phyloP scores from a whole-genome alignment of 2,797 vertebrate genomes.

The Hephaestus fuliginosus region DNA sequence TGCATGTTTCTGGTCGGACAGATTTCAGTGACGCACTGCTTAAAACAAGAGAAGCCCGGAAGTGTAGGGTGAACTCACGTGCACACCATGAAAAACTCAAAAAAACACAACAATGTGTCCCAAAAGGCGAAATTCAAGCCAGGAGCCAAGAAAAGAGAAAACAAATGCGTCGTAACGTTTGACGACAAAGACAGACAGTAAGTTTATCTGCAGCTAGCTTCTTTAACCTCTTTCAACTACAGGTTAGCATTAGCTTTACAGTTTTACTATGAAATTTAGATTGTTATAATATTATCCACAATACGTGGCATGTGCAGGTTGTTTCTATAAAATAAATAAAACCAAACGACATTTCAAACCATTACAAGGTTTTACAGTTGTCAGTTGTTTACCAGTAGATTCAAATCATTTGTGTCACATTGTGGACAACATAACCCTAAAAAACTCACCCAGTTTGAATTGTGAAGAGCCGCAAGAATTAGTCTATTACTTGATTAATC shows the following conservation, averaged over 20 bases:
- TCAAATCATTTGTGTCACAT: neutral
- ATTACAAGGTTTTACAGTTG: no score
- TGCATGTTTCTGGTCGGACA: slow-evolving; percentile 62
- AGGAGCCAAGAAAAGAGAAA: slow-evolving; percentile 79
- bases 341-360: neutral
- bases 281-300: neutral
- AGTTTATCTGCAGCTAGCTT: slow-evolving; percentile 59
- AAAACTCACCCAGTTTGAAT: neutral
- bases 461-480: no score
- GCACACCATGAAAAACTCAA: slow-evolving; percentile 73
- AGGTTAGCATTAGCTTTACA: slow-evolving; percentile 6
- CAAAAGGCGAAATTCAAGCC: slow-evolving; percentile 71
- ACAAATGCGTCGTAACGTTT: slow-evolving; percentile 82
- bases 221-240: neutral
- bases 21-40: neutral
- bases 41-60: slow-evolving; percentile 2
- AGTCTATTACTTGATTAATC: no score
- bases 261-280: neutral
- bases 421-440: neutral
- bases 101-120: slow-evolving; percentile 51
- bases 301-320: neutral
- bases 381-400: no score
- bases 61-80: slow-evolving; percentile 64
- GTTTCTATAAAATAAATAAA: neutral
- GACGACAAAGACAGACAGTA: slow-evolving; percentile 85